Evolutionary conservation across 1,140 invertebrate genomes (phyloP), one percentile per base, ranked within the genome.

Genomic region (Anastatus disparis): DNA sequence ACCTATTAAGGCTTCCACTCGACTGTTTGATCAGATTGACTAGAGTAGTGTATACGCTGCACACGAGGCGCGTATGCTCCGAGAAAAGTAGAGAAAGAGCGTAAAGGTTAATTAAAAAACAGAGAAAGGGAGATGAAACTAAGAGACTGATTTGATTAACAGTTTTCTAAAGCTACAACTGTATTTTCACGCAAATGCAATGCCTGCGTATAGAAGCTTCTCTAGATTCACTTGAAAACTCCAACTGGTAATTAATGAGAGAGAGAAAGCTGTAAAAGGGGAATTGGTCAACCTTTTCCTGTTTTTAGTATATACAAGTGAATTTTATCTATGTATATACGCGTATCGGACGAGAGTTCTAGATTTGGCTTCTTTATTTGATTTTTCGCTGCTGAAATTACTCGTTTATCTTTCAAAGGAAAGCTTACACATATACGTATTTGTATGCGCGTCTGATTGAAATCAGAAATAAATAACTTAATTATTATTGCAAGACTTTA

Each of bases 1-100:
- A 74, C 56, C 58, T 71, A 71, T 78, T 73, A 77, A 71, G 72
- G 38, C 65, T 62, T 72, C 62, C n/a, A n/a, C n/a, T 59, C 62
- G 55, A 65, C 68, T 72, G 75, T 79, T 80, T 80, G 79, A 79
- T 78, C 79, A 75, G 75, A 77, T 78, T 76, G 76, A 76, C 77
- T 75, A 66, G n/a, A n/a, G n/a, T n/a, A n/a, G n/a, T n/a, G n/a
- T n/a, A n/a, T 65, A 64, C 56, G 62, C 59, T n/a, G n/a, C 12
- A 17, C 22, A 62, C 24, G 24, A 52, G 24, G n/a, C 48, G 6
- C 29, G 13, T 55, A n/a, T 48, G 3, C n/a, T n/a, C 35, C 10
- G n/a, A n/a, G 35, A 17, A 31, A 1, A 8, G 10, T 20, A 20
- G 20, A 17, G 31, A 20, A n/a, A 15, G 55, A 26, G 35, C 55